Conservation (phyloP, 1,140 invertebrate species). For the Drosophila subpulchrella region DNA sequence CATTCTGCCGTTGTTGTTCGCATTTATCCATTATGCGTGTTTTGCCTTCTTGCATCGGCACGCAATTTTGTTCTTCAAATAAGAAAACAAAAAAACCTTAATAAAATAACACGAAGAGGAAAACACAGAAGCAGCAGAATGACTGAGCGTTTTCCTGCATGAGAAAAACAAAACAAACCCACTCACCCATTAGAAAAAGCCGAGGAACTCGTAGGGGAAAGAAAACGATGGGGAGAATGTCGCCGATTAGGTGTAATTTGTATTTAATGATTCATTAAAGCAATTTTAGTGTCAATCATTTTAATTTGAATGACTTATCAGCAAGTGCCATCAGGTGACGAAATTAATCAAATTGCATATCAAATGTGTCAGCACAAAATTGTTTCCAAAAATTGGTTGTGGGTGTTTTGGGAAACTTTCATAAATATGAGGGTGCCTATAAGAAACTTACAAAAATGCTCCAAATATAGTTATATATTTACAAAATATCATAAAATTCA, state of each 20-base stretch:
- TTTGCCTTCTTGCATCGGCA: constrained; percentile 37
- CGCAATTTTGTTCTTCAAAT: constrained; percentile 60
- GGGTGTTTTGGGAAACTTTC: neutral
- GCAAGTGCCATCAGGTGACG: constrained; percentile 44
- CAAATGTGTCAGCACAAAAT: constrained; percentile 46
- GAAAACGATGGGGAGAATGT: constrained; percentile 25
- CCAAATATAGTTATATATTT: no score
- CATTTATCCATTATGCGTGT: constrained; percentile 48
- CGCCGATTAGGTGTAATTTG: constrained; percentile 54
- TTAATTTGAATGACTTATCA: constrained; percentile 50
- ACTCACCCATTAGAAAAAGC: constrained; percentile 29
- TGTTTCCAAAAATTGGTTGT: constrained; percentile 4
- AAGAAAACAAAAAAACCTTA: constrained; percentile 15
- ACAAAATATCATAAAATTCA: no score
- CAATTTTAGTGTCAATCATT: constrained; percentile 53
- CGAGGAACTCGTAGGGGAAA: constrained; percentile 9
- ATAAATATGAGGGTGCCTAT: neutral
- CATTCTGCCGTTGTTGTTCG: constrained; percentile 29
- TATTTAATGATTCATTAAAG: constrained; percentile 54
- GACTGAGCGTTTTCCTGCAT: constrained; percentile 41
- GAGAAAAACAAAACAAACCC: constrained; percentile 30
- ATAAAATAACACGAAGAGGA: constrained; percentile 28
- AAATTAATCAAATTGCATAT: constrained; percentile 52
- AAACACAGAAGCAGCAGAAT: constrained; percentile 23
- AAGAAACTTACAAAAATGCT: no score